Conservation (phyloP, 1,140 invertebrate genomes). For the Lineus longissimus region DNA sequence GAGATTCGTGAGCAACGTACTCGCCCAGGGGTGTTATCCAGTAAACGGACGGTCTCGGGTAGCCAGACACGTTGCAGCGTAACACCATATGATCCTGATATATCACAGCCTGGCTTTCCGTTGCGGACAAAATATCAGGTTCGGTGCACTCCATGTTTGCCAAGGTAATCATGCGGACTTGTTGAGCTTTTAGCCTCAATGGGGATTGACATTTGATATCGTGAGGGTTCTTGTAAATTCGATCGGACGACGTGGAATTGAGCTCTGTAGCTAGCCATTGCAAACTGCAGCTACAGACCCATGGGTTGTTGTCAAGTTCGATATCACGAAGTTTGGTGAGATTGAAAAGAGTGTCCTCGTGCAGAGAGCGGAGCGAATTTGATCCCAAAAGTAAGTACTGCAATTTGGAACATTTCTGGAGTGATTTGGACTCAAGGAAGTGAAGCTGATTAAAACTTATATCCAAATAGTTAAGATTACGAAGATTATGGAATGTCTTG, state of each 20-base stretch:
- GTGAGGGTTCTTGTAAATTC: slow-evolving; percentile 13
- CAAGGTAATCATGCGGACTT: slow-evolving; percentile 19
- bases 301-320: slow-evolving; percentile 33
- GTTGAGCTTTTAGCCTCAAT: slow-evolving; percentile 10
- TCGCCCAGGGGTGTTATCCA: slow-evolving; percentile 42
- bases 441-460: slow-evolving; percentile 28
- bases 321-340: slow-evolving; percentile 20
- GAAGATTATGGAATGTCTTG: slow-evolving; percentile 13
- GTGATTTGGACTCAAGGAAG: slow-evolving; percentile 10
- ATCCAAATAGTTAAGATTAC: slow-evolving; percentile 18
- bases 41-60: slow-evolving; percentile 27
- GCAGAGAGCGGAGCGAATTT: slow-evolving; percentile 24
- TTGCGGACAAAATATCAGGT: slow-evolving; percentile 19
- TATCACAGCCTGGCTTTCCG: slow-evolving; percentile 10
- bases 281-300: slow-evolving; percentile 39
- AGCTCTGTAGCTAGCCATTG: slow-evolving; percentile 14
- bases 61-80: slow-evolving; percentile 25
- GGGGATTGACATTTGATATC: slow-evolving; percentile 24
- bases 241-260: neutral
- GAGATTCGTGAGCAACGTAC: slow-evolving; percentile 20
- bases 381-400: slow-evolving; percentile 18
- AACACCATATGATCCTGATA: slow-evolving; percentile 19
- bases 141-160: slow-evolving; percentile 22
- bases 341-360: slow-evolving; percentile 6
- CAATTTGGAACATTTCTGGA: slow-evolving; percentile 15